Conservation (phyloP, 2,888 invertebrate species). For the Caenorhabditis japonica region DNA sequence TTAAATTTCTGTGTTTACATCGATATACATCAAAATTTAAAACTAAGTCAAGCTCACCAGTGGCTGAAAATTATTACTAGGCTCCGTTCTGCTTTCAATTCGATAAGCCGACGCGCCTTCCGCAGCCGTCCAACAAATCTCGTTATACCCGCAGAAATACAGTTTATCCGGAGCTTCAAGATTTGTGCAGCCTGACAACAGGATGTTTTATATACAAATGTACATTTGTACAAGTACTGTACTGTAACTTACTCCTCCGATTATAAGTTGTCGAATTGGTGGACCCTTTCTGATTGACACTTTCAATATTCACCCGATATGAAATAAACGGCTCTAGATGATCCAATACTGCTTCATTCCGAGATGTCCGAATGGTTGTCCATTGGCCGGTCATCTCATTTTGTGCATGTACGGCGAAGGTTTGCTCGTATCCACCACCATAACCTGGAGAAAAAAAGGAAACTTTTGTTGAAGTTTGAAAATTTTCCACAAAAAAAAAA, state of each 20-base stretch:
- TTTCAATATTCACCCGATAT: constrained; percentile 64
- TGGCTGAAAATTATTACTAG: constrained; percentile 42
- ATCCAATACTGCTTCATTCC: constrained; percentile 35
- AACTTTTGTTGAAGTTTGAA: too few species aligned
- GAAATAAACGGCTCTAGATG: constrained; percentile 58
- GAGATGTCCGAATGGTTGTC: constrained; percentile 47
- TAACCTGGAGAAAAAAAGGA: constrained; percentile 55
- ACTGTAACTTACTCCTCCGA: constrained; percentile 50
- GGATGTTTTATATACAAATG: background rate
- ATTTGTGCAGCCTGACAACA: constrained; percentile 54
- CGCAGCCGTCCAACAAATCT: constrained; percentile 57
- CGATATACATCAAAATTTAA: background rate
- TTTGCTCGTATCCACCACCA: constrained; percentile 63
- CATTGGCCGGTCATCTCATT: constrained; percentile 34
- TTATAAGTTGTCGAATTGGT: constrained; percentile 56
- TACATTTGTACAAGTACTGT: too few species aligned
- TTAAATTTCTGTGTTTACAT: background rate
- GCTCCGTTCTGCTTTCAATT: constrained; percentile 49
- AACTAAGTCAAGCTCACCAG: constrained; percentile 37
- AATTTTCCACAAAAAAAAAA: too few species aligned
- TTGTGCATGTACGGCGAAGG: constrained; percentile 62
- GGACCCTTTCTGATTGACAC: constrained; percentile 64
- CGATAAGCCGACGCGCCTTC: constrained; percentile 60
- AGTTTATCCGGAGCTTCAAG: constrained; percentile 51
- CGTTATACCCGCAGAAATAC: constrained; percentile 44